Evolutionary conservation across 2,797 vertebrate species (phyloP).

Genomic region (Ficedula albicollis): DNA sequence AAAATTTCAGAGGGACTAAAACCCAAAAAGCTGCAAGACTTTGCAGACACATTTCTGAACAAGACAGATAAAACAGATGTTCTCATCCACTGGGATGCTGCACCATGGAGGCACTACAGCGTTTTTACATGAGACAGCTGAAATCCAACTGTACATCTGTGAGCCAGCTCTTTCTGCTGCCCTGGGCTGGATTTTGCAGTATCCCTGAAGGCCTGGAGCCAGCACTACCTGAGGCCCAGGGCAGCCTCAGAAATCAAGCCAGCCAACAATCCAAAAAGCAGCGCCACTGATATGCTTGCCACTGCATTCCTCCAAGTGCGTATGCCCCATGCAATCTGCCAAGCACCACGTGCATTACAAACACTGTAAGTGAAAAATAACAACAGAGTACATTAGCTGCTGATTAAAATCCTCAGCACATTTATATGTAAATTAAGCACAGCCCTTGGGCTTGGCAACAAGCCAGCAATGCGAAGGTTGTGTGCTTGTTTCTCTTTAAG

Average conservation of each 20-base stretch:
- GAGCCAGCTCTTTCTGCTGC: background rate
- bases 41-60: background rate
- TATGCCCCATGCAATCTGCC: background rate
- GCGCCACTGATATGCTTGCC: background rate
- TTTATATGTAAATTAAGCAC: slow-evolving; percentile 43
- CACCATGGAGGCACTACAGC: background rate
- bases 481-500: background rate
- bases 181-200: background rate
- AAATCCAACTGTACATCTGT: background rate
- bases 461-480: slow-evolving; percentile 14
- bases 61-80: background rate
- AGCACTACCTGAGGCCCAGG: background rate
- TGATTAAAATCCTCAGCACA: slow-evolving; percentile 46
- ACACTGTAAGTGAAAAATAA: slow-evolving; percentile 7
- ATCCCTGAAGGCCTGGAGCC: background rate
- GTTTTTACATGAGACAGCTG: background rate
- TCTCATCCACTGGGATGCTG: background rate
- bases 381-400: slow-evolving; percentile 12
- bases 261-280: background rate
- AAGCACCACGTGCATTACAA: background rate
- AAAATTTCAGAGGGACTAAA: background rate
- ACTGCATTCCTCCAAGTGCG: background rate
- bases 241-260: background rate
- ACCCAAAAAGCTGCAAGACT: background rate
- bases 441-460: background rate